These are phyloP conservation scores for Neostethus bicornis DNA, from an alignment of 2,797 vertebrate genomes.

Conservation along the genomic window DNA sequence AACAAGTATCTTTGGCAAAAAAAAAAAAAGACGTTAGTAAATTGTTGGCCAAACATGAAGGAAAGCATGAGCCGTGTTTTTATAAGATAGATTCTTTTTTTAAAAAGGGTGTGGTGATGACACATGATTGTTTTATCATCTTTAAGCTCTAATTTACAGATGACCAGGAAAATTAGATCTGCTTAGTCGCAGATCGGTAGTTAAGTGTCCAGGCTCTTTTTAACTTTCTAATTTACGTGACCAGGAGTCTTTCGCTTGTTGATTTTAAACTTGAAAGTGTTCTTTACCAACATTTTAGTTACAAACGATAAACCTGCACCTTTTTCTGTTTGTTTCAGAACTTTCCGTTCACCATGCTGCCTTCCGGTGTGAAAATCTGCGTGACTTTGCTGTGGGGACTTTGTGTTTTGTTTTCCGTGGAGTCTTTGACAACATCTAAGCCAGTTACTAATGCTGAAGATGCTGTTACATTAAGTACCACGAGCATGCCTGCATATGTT, in stretches of 20 bases:
- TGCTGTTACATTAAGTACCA: constrained; percentile 1
- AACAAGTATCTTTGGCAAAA: no score
- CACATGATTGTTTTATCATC: constrained; percentile 45
- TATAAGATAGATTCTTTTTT: constrained; percentile 17
- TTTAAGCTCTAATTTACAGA: constrained; percentile 12
- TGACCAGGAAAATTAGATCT: constrained; percentile 11
- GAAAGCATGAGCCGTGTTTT: neutral
- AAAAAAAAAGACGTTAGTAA: no score
- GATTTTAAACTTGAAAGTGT: no score
- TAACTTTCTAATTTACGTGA: no score
- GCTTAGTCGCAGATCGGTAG: no score
- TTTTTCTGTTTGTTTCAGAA: constrained; percentile 49
- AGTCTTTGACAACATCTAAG: constrained; percentile 4
- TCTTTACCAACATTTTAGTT: neutral
- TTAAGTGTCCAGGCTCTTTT: no score
- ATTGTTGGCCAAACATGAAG: neutral
- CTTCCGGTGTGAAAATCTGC: constrained; percentile 7
- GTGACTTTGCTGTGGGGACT: constrained; percentile 39
- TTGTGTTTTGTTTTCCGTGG: constrained; percentile 22
- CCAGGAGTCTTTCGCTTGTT: no score
- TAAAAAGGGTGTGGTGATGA: constrained; percentile 38
- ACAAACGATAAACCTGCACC: neutral
- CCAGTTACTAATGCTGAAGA: constrained; percentile 4
- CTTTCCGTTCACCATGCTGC: constrained; percentile 23
- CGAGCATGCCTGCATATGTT: neutral